phyloP scores from a whole-genome alignment of 2,888 invertebrate genomes.

The Zhuqinia jingwanae region DNA sequence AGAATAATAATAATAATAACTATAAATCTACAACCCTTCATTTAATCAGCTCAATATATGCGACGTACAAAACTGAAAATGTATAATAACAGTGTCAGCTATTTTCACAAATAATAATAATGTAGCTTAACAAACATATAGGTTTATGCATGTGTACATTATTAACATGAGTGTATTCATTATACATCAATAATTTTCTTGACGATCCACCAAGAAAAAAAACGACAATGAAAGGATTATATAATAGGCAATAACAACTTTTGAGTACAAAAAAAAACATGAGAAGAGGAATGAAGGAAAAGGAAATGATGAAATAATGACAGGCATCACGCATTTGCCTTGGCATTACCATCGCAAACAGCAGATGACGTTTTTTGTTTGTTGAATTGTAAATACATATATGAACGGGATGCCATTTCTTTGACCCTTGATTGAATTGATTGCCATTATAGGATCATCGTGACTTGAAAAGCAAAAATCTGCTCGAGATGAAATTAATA shows the following conservation, averaged over 20 bases:
- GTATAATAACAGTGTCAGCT: not conserved
- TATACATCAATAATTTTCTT: not conserved
- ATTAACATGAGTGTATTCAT: conserved; percentile 23
- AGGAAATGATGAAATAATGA: conserved; percentile 42
- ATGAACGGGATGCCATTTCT: not conserved
- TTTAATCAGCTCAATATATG: conserved; percentile 36
- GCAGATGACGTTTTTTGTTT: no score
- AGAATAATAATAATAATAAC: not conserved
- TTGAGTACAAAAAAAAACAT: not conserved
- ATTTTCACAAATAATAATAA: conserved; percentile 5
- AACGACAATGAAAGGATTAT: not conserved
- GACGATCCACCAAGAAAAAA: conserved; percentile 5
- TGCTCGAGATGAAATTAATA: not conserved
- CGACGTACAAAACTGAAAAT: not conserved
- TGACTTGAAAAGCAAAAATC: conserved; percentile 51
- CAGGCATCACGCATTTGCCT: not conserved
- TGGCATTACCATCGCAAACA: no score
- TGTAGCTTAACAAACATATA: not conserved
- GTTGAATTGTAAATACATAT: not conserved
- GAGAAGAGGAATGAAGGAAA: conserved; percentile 42
- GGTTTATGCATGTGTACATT: conserved; percentile 15
- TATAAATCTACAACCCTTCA: conserved; percentile 25
- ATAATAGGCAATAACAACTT: not conserved
- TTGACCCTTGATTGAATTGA: conserved; percentile 43
- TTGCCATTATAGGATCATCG: conserved; percentile 12